A percentile compares a stretch with the other conserved stretches of the same genome.
These are phyloP conservation scores for Linnaemya vulpina DNA, from an alignment of 2,888 invertebrate genomes.

Conservation along the genomic window DNA sequence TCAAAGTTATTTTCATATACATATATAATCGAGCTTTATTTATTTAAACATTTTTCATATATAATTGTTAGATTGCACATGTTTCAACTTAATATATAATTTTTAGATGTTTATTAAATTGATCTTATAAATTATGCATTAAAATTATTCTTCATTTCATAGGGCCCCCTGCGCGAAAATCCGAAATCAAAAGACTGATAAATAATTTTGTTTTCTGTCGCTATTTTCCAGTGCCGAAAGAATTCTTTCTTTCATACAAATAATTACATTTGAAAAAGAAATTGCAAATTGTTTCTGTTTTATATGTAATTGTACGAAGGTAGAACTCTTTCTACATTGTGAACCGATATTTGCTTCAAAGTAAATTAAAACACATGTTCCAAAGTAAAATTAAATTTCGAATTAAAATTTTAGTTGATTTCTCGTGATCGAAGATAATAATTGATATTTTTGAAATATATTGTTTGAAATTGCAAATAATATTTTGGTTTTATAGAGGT, in stretches of 20 bases:
- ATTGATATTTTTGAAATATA: no score
- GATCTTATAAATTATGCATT: not conserved
- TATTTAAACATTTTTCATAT: not conserved
- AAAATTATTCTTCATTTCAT: not conserved
- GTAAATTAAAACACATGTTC: not conserved
- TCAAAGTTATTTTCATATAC: not conserved
- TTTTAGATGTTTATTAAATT: not conserved
- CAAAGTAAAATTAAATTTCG: not conserved
- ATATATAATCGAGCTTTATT: not conserved
- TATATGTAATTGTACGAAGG: no score
- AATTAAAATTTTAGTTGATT: not conserved
- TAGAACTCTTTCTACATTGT: no score
- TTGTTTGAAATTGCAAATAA: no score
- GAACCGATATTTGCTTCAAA: no score
- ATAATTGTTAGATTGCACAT: not conserved
- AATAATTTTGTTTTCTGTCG: not conserved
- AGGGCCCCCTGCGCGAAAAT: not conserved
- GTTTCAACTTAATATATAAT: not conserved
- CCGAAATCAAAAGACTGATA: slow-evolving; percentile 2
- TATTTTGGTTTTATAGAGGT: no score
- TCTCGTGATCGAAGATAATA: no score
- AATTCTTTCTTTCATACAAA: no score
- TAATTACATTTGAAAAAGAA: no score
- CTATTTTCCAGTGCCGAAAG: no score
- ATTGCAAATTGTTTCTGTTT: no score